Conservation (phyloP, 2,888 invertebrate genomes). For the Ectemnius continuus region DNA sequence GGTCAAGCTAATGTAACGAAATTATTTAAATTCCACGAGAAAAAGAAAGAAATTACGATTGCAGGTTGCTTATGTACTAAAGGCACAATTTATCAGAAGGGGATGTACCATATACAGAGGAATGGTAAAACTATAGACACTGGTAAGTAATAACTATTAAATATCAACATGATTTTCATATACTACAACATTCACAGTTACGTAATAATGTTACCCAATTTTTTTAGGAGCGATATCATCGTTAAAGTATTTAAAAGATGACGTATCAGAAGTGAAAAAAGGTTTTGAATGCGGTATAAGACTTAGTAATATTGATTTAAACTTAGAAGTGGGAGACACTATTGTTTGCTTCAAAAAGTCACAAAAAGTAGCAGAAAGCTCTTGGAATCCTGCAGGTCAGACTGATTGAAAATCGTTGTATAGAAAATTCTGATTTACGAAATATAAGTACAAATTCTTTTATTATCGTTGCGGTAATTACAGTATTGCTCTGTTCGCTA, state of each 20-base stretch:
- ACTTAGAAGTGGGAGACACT: slow-evolving; percentile 87
- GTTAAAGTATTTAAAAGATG: slow-evolving; percentile 93
- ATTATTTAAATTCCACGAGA: slow-evolving; percentile 89
- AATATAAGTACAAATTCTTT: slow-evolving; percentile 73
- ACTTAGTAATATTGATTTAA: slow-evolving; percentile 82
- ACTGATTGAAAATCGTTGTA: slow-evolving; percentile 28
- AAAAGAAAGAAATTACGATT: slow-evolving; percentile 88
- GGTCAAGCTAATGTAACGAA: slow-evolving; percentile 93
- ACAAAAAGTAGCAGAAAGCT: slow-evolving; percentile 82
- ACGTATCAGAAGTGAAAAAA: slow-evolving; percentile 89
- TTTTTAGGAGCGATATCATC: slow-evolving; percentile 85
- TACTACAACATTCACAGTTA: not conserved
- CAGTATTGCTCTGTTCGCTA: slow-evolving; percentile 22
- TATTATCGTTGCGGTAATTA: slow-evolving; percentile 61
- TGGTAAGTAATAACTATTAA: slow-evolving; percentile 79
- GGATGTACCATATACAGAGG: slow-evolving; percentile 84
- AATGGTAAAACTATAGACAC: slow-evolving; percentile 83
- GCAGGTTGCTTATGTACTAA: slow-evolving; percentile 93
- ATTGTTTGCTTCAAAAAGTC: slow-evolving; percentile 87
- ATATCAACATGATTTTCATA: not conserved
- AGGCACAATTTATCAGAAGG: slow-evolving; percentile 86
- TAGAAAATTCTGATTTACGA: slow-evolving; percentile 46
- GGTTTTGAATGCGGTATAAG: slow-evolving; percentile 94
- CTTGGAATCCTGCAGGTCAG: slow-evolving; percentile 89
- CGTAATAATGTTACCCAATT: not conserved